Conservation (phyloP, 2,113 vertebrate species). For the Phylloscopus trochilus region DNA sequence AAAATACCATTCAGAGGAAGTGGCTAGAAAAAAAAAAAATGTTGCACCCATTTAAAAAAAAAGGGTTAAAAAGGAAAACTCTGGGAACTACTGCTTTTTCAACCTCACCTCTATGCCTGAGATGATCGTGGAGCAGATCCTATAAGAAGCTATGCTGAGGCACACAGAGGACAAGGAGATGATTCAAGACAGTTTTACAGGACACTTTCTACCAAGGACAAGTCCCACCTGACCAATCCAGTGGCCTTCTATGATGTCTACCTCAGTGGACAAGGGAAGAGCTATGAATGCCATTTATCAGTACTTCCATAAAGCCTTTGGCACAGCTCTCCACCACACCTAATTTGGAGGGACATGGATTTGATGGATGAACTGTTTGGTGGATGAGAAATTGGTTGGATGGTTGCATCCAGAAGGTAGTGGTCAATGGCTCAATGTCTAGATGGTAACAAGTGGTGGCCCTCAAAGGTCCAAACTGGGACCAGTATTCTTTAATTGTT, state of each 20-base stretch:
- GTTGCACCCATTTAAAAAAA: neutral
- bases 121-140: neutral
- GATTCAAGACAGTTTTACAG: neutral
- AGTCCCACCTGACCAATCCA: neutral
- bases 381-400: neutral
- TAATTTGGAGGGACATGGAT: neutral
- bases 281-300: neutral
- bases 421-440: neutral
- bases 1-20: neutral
- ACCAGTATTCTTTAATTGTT: neutral
- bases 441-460: neutral
- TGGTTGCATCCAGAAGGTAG: too few species aligned
- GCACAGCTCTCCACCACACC: neutral
- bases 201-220: neutral
- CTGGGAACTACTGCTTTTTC: neutral
- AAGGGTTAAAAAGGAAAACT: neutral
- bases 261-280: neutral
- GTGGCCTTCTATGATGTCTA: neutral
- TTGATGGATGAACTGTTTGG: neutral
- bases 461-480: too few species aligned
- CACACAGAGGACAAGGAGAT: neutral
- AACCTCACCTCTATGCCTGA: neutral
- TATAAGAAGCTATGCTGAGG: neutral
- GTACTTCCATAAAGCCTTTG: neutral
- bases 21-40: neutral